Base-by-base conservation (phyloP, 2,888 invertebrate genomes). In the Hermodice carunculata region DNA sequence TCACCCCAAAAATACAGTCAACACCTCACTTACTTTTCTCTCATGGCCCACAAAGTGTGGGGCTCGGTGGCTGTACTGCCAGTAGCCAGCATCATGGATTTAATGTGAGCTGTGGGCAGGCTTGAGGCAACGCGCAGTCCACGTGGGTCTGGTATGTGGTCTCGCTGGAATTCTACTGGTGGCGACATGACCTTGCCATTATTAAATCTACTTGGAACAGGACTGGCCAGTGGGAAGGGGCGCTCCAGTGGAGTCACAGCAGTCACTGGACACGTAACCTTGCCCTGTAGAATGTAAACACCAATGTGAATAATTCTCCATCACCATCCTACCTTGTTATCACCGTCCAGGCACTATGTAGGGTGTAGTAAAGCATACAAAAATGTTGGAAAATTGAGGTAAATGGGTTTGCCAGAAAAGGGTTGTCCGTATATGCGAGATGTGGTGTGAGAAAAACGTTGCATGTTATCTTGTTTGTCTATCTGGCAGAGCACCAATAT, bases 221-320 rank as follows among this genome's bases (percentile, higher is more conserved):
- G 73, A 26, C 70, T 66, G 1, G 79, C 64, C n/a, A 73, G 74
- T 0, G 80, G 77, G 43, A 78, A 69, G 0, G 81, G 81, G 3
- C 79, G 69, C 19, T 74, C 66, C 29, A 67, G 37, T 0, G 81
- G 81, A 0, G 79, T 81, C n/a, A 80, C 78, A 3, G 80, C 78
- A 17, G 80, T 76, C 24, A 81, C 79, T 37, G 81, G 80, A 0
- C 72, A 73, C 42, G 62, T 60, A 5, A 34, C 48, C 22, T 49
- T 49, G 11, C 26, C 51, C 11, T 61, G 52, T 22, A 74, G 46
- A 28, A 60, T 31, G 2, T 22, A 24, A 3, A 37, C 40, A 40
- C 1, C 28, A 40, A n/a, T n/a, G n/a, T n/a, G n/a, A n/a, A n/a
- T n/a, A n/a, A n/a, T n/a, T n/a, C n/a, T n/a, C n/a, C n/a, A n/a